phyloP scores from a whole-genome alignment of 2,888 invertebrate species.

The Beris chalybata region DNA sequence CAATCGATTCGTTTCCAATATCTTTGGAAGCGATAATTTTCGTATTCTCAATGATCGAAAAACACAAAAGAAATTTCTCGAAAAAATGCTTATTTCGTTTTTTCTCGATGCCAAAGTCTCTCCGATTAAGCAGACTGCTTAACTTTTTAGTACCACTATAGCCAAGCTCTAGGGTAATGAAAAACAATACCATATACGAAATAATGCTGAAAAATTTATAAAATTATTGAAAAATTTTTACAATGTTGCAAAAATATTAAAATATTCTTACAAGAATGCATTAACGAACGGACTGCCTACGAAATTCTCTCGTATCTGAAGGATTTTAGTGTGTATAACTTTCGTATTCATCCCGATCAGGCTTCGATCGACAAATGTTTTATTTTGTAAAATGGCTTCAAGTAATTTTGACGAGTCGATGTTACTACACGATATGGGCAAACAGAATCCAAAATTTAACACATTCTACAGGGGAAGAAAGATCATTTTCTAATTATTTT shows the following conservation, averaged over 20 bases:
- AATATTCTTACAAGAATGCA: conserved; percentile 37
- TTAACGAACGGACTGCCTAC: conserved; percentile 36
- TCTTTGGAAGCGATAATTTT: conserved; percentile 35
- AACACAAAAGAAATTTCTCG: conserved; percentile 38
- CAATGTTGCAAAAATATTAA: not conserved
- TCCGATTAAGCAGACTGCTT: not conserved
- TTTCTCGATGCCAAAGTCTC: not conserved
- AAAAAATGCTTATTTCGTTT: conserved; percentile 21
- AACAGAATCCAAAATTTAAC: conserved; percentile 39
- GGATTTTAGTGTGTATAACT: conserved; percentile 38
- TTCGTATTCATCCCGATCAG: conserved; percentile 33
- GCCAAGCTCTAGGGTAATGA: conserved; percentile 30
- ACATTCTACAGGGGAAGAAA: conserved; percentile 35
- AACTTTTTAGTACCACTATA: conserved; percentile 17
- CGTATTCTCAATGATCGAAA: conserved; percentile 37
- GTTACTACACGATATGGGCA: conserved; percentile 37
- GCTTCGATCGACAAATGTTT: conserved; percentile 32
- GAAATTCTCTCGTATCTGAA: conserved; percentile 38
- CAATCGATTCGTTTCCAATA: conserved; percentile 39
- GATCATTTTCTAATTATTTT: conserved; percentile 5
- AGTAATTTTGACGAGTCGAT: conserved; percentile 33
- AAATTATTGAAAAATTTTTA: conserved; percentile 8
- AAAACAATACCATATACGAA: conserved; percentile 13
- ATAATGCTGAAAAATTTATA: conserved; percentile 22
- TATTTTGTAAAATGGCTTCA: conserved; percentile 30